Evolutionary conservation across 2,113 vertebrate species (phyloP), one percentile per base, ranked within the genome.

Genomic region (Calypte anna): DNA sequence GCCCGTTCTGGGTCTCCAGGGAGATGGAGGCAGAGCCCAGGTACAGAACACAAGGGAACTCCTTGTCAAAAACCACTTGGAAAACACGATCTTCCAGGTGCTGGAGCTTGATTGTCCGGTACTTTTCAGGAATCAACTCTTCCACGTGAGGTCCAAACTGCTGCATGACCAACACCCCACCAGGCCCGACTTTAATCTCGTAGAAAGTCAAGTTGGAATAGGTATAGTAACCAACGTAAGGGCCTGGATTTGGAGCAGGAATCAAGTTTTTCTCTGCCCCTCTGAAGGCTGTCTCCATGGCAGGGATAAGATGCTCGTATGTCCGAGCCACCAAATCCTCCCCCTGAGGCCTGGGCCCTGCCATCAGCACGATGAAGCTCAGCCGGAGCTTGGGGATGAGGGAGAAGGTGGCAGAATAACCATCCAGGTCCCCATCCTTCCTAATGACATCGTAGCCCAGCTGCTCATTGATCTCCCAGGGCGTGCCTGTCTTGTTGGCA

Each of bases 361-460:
- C 98, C 98, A 99, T 98, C 43, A 99, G 95, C 78, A 99, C 91
- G 33, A 98, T 98, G 69, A 99, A 97, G 58, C 98, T 98, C 74
- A 99, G 84, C 55, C 97, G 98, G 77, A 99, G 97, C 20, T 97
- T 98, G 12, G 99, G 99, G 54, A 99, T 96, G 36, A 99, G 93
- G 12, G 99, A 99, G 86, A 99, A 98, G 6, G 98, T 98, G 58
- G 99, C 98, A 0, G 98, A 98, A 25, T 98, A 99, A 21, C 99
- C 98, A 0, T 99, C 99, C 19, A 99, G 95, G 93, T 99, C 99
- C 1, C 99, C 98, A 0, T 99, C 99, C 91, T 99, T 99, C 86
- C 98, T 98, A 50, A 98, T 93, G 53, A 99, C 95, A 18, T 98
- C 98, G 10, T 99, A 99, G 11, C 98, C 98, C 9, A 97, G 17